These are phyloP conservation scores for Arrhopalites spinosus DNA, from an alignment of 2,888 invertebrate genomes.

Conservation along the genomic window DNA sequence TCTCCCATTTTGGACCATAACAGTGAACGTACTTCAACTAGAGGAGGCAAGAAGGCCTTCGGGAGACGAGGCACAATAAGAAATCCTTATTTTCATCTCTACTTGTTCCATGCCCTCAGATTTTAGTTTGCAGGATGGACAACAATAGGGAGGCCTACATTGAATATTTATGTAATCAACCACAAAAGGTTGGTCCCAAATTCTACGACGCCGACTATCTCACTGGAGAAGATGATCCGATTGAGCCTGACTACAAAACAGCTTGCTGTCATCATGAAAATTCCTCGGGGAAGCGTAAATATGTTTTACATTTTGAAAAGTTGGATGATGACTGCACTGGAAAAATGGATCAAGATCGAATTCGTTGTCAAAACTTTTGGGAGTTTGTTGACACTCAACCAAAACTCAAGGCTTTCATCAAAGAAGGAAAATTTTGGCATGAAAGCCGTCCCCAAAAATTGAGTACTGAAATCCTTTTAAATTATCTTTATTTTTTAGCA, in stretches of 20 bases:
- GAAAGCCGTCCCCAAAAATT: not conserved
- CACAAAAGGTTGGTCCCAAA: not conserved
- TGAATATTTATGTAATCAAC: conserved; percentile 10
- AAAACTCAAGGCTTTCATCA: not conserved
- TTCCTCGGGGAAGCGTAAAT: not conserved
- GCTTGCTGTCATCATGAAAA: conserved; percentile 7
- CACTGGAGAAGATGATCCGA: not conserved
- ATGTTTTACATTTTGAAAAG: not conserved
- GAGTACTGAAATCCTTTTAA: no score
- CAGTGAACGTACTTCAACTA: no score
- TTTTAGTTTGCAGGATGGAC: not conserved
- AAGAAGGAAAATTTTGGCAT: not conserved
- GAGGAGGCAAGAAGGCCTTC: no score
- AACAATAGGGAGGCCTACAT: conserved; percentile 1
- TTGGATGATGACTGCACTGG: not conserved
- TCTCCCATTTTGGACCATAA: no score
- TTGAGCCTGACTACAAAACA: not conserved
- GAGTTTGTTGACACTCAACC: conserved; percentile 11
- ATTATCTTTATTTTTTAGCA: no score
- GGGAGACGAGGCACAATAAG: no score
- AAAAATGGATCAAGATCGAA: not conserved
- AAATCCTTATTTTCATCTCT: no score
- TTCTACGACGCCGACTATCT: conserved; percentile 18
- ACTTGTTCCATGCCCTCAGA: no score
- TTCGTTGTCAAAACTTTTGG: conserved; percentile 13